phyloP scores from a whole-genome alignment of 2,888 invertebrate genomes.

The Plagodis dolabraria region DNA sequence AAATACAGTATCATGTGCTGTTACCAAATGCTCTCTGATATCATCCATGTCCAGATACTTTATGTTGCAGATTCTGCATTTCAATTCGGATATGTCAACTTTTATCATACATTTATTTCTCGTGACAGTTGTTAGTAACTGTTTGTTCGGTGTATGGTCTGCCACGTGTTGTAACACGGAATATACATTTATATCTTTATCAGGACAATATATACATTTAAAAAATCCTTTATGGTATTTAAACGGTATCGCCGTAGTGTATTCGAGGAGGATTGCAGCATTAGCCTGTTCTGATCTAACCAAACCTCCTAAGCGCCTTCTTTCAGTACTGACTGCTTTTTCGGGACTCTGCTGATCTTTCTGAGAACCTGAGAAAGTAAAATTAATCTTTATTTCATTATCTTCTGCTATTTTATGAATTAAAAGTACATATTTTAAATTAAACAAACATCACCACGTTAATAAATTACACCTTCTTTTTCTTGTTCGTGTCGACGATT shows the following conservation, averaged over 20 bases:
- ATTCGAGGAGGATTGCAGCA: slow-evolving; percentile 35
- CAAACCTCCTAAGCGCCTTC: not conserved
- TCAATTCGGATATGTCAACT: slow-evolving; percentile 44
- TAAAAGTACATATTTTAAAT: too few relatives aligned
- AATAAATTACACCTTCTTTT: too few relatives aligned
- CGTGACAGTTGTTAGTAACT: not conserved
- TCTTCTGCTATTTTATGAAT: too few relatives aligned
- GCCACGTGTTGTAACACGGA: not conserved
- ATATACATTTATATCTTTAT: slow-evolving; percentile 28
- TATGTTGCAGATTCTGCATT: slow-evolving; percentile 41
- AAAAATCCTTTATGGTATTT: slow-evolving; percentile 18
- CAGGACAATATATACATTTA: slow-evolving; percentile 46
- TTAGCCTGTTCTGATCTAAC: not conserved
- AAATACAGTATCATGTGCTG: slow-evolving; percentile 37
- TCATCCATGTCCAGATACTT: slow-evolving; percentile 36
- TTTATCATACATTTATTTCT: slow-evolving; percentile 30
- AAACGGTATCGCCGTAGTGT: slow-evolving; percentile 43
- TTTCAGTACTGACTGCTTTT: not conserved
- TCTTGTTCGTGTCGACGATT: too few relatives aligned
- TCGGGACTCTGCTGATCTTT: not conserved
- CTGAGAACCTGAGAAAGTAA: not conserved
- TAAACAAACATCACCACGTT: too few relatives aligned
- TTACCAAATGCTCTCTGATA: slow-evolving; percentile 34
- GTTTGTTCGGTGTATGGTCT: slow-evolving; percentile 11
- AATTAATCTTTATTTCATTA: too few relatives aligned